Evolutionary conservation across 2,797 vertebrate genomes (phyloP).

Genomic region (Anomalospiza imberbis): DNA sequence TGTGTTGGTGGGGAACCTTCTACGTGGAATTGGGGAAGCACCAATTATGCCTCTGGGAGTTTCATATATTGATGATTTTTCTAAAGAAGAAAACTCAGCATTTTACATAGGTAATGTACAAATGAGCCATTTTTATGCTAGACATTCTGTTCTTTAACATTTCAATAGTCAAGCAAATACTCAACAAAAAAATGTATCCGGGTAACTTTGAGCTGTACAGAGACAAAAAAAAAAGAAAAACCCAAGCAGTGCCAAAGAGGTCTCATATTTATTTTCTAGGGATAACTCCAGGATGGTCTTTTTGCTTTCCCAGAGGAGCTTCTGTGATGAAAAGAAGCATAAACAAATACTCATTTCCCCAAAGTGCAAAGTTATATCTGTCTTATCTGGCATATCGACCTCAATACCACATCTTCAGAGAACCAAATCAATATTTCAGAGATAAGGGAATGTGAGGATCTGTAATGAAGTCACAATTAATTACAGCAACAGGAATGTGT

Average conservation of each 20-base stretch:
- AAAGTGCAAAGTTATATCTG: neutral
- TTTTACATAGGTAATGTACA: conserved; percentile 84
- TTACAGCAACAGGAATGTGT: neutral
- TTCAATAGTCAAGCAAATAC: neutral
- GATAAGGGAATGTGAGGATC: neutral
- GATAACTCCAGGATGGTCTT: neutral
- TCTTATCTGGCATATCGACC: neutral
- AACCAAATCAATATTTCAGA: neutral
- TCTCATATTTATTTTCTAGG: neutral
- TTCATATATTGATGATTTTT: conserved; percentile 85
- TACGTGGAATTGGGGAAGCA: conserved; percentile 86
- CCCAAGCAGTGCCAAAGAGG: neutral
- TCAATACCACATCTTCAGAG: neutral
- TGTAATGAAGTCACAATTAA: neutral
- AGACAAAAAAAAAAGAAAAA: neutral
- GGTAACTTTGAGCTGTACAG: neutral
- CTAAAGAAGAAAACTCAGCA: conserved; percentile 80
- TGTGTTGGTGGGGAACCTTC: conserved; percentile 82
- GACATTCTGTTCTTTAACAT: neutral
- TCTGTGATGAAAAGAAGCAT: neutral
- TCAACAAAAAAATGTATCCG: neutral
- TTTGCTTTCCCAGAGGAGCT: neutral
- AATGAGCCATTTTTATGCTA: neutral
- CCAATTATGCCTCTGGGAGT: conserved; percentile 85
- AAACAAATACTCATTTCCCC: neutral